phyloP scores from a whole-genome alignment of 2,113 vertebrate species.

The Eudorcas thomsonii region DNA sequence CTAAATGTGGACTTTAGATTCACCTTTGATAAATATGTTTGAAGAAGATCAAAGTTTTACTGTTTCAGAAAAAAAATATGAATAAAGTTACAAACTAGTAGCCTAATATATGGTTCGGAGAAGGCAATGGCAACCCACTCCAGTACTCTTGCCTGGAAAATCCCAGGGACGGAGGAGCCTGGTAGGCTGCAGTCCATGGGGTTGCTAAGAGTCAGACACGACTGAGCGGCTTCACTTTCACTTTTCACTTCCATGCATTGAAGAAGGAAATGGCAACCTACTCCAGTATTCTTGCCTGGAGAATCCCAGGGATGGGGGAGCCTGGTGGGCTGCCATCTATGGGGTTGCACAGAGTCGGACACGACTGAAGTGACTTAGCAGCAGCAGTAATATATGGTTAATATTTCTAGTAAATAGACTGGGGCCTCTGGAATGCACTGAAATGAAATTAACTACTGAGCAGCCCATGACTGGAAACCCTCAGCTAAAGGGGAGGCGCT shows the following conservation, averaged over 20 bases:
- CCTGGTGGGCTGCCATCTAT: too few species aligned
- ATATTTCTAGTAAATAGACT: not conserved
- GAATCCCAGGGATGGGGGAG: too few species aligned
- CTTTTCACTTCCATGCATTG: too few species aligned
- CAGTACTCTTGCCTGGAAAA: too few species aligned
- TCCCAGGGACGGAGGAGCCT: too few species aligned
- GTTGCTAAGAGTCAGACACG: accelerated
- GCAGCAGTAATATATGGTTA: not conserved
- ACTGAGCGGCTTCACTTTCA: too few species aligned
- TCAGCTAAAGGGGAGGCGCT: not conserved
- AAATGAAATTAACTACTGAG: not conserved
- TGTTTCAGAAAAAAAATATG: not conserved
- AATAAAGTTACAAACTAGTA: not conserved
- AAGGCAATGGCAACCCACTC: too few species aligned
- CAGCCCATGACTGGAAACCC: not conserved
- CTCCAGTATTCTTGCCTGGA: too few species aligned
- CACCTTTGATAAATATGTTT: not conserved
- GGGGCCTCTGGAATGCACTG: not conserved
- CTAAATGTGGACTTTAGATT: not conserved
- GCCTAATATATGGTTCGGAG: not conserved
- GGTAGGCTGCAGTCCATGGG: too few species aligned
- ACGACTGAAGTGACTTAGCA: too few species aligned
- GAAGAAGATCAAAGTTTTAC: not conserved
- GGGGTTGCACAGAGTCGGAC: too few species aligned
- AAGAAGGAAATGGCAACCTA: too few species aligned